Base-by-base conservation (phyloP, 2,797 vertebrate species). In the Carduelis carduelis region DNA sequence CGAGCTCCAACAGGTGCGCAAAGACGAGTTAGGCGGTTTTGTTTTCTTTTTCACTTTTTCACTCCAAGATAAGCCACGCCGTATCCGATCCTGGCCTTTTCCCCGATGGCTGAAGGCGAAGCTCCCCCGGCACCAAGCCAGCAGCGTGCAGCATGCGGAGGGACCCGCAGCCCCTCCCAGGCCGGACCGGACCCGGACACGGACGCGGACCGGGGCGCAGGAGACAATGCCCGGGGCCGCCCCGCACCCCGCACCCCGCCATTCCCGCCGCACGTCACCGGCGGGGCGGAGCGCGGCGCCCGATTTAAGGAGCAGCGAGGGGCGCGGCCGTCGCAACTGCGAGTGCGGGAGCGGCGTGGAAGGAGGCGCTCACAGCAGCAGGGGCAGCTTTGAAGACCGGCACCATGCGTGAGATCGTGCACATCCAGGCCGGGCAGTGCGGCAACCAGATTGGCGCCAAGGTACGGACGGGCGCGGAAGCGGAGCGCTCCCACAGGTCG, bases 401-500 rank as follows among this genome's bases (percentile, higher is more conserved):
- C 92, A 95, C 94, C 97, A 99, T 99, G 99, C 99, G 99, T 98
- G 99, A 99, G 97, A 99, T 99, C 88, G 99, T 99, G 92, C 99
- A 99, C 93, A 98, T 99, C 95, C 99, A 99, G 97, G 99, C 99
- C 8, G 99, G 99, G 60, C 99, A 99, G 92, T 99, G 99, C 84
- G 99, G 99, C 49, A 99, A 99, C 95, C 57, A 99, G 98, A 99
- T 99, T 26, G 99, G 99, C 18, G 99, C 99, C 41, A 99, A 99
- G 99, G 76, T 79, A 86, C 12, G 35, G 41, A 13, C 5, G 6
- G 35, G 34, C 3, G 19, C 6, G n/a, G 60, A 15, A 35, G 32
- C 11, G 15, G 35, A 24, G 43, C 12, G 19, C 4, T n/a, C 14
- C 22, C 3, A 13, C 28, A 5, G 20, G 26, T 35, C 4, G 24